phyloP scores from a whole-genome alignment of 1,140 invertebrate species.

The Potamilus streckersoni region DNA sequence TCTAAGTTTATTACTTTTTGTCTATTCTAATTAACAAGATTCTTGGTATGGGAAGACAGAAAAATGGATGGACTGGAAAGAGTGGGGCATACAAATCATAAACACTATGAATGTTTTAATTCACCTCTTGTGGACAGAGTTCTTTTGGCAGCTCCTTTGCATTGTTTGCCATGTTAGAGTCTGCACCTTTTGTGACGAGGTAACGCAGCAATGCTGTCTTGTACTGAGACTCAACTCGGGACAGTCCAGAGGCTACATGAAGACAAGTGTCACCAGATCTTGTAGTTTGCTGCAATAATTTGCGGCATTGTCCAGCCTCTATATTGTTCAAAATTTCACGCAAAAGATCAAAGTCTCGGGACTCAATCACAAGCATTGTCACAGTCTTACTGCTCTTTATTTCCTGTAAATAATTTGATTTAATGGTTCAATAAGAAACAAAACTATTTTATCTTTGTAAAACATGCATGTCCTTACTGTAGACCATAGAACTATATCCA shows the following conservation, averaged over 20 bases:
- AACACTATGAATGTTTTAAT: neutral
- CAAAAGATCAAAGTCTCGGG: constrained; percentile 15
- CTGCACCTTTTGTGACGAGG: constrained; percentile 24
- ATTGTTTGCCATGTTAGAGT: constrained; percentile 24
- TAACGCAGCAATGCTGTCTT: constrained; percentile 15
- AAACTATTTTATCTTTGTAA: no score
- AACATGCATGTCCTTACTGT: no score
- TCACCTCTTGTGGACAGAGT: constrained; percentile 21
- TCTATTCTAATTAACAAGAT: no score
- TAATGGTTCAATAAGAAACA: neutral
- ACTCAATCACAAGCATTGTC: constrained; percentile 22
- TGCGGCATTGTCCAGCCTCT: constrained; percentile 7
- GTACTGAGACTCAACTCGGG: constrained; percentile 8
- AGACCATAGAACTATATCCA: no score
- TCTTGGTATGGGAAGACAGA: no score
- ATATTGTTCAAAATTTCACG: constrained; percentile 13
- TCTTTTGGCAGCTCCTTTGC: constrained; percentile 25
- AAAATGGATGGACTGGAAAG: no score
- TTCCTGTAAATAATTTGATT: constrained; percentile 14
- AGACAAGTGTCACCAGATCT: constrained; percentile 25
- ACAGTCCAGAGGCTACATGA: constrained; percentile 23
- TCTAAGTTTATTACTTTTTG: no score
- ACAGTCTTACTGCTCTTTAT: constrained; percentile 23
- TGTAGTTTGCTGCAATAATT: constrained; percentile 19
- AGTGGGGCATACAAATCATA: no score